Evolutionary conservation across 2,888 invertebrate species (phyloP), one percentile per base, ranked within the genome.

Genomic region (Caenorhabditis imperialis): DNA sequence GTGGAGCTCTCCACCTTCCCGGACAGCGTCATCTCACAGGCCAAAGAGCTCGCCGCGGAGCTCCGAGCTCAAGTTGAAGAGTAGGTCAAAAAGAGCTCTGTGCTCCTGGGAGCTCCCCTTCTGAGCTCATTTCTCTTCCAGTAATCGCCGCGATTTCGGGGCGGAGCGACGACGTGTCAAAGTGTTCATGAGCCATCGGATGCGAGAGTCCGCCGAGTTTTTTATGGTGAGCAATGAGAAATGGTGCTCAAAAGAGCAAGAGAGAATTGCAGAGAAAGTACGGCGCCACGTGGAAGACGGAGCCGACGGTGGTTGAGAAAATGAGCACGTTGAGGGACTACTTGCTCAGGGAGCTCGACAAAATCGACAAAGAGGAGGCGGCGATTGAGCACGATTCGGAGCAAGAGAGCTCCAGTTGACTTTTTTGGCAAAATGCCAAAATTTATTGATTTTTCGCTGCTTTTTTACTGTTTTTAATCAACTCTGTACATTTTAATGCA

Each of bases 1-100:
- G 89, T 89, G 16, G 88, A 89, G 65, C 74, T 89, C 60, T 88
- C 89, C 1, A 88, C 88, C 1, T 85, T 78, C 89, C 90, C 8
- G 57, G 70, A 57, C 47, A 54, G 72, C 45, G 87, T 90, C 5
- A 76, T 89, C 14, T 73, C 81, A 8, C 84, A 88, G 23, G 89
- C 90, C 7, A 58, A 70, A 45, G 25, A 58, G 37, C 38, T 85
- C 67, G 85, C 85, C 1, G 35, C 67, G 10, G 45, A 69, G 18
- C 25, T 74, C 33, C 37, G 74, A 40, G 54, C 54, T 8, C 54
- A 73, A 45, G 51, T 63, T 6, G 55, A 48, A 35, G 57, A 57
- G 63, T 65, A 14, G 30, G 45, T 18, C 18, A 27, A 5, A 22
- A 30, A 30, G 10, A 30, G 10, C 30, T 6, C 10, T 7, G 7